Conservation (phyloP, 2,113 vertebrate genomes). For the Vireo altiloquus region DNA sequence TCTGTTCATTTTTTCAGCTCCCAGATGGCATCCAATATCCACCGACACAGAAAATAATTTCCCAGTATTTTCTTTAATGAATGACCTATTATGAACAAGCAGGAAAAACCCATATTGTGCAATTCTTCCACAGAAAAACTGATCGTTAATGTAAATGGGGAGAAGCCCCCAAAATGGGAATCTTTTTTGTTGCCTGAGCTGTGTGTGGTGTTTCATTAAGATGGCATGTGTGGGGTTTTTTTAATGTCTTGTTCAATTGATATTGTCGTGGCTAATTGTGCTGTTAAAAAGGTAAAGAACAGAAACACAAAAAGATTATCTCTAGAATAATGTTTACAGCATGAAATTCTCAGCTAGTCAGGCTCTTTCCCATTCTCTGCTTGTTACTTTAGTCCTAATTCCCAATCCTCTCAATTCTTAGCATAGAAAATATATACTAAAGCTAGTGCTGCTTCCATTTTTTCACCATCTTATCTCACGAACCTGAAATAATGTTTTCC, state of each 20-base stretch:
- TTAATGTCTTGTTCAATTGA: not conserved
- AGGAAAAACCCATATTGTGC: constrained; percentile 23
- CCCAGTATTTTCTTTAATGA: constrained; percentile 50
- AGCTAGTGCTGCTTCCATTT: not conserved
- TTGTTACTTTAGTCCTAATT: not conserved
- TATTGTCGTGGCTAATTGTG: not conserved
- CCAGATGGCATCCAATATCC: constrained; percentile 55
- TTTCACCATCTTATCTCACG: not conserved
- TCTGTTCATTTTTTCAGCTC: constrained; percentile 48
- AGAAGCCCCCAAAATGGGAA: not conserved
- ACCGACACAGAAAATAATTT: constrained; percentile 53
- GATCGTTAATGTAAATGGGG: constrained; percentile 39
- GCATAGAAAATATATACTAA: not conserved
- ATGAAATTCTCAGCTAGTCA: not conserved
- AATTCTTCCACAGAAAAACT: constrained; percentile 7
- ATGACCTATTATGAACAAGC: constrained; percentile 31
- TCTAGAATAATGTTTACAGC: not conserved
- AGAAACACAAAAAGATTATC: not conserved
- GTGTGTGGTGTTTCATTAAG: not conserved
- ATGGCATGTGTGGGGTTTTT: not conserved
- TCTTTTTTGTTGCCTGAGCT: not conserved
- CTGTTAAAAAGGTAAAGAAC: constrained; percentile 17
- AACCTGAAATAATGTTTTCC: not conserved
- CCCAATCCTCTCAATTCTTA: not conserved
- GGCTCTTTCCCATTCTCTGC: not conserved